Base-by-base conservation (phyloP, 2,797 vertebrate species). In the Phaenicophaeus curvirostris region DNA sequence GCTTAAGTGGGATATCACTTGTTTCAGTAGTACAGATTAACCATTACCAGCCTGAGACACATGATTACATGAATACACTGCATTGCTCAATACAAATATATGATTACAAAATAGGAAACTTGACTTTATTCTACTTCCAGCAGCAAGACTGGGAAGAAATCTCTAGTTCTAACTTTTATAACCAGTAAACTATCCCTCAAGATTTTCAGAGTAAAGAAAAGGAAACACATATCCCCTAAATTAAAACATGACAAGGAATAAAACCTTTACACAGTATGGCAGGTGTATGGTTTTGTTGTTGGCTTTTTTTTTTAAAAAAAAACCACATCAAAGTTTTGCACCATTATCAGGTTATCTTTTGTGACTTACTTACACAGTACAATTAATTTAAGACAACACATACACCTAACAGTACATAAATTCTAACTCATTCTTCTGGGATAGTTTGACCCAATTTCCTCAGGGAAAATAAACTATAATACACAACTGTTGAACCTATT, bases 51-150 rank as follows among this genome's bases (percentile, higher is more conserved):
- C 71, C 54, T 25, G 30, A 90, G 57, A 83, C 27, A 25, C 30
- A 8, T 3, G 0, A 74, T 65, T 61, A 51, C 65, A 55, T 8
- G 65, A 89, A 48, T 44, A 59, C 25, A 42, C 6, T 6, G 28
- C 66, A 51, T 96, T 96, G 93, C 89, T 73, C 87, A 94, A 91
- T 13, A 72, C 65, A 94, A 87, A 92, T n/a, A 71, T 2, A 74
- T 77, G 30, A 65, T 90, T 96, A 92, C 88, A 72, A 93, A 95
- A 95, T 11, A 87, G 65, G 24, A 93, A 90, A 87, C 31, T 19
- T 82, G 86, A 65, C 63, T 88, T 79, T n/a, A 54, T 87, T 58
- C 27, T 57, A 90, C 53, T 92, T 90, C 14, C 42, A 95, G 35
- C 46, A 79, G 33, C 20, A 78, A 91, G 44, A 87, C 3, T 27